Evolutionary conservation across 23 tunicate genomes (phyloP).

Genomic region (Trididemnum miniatum): DNA sequence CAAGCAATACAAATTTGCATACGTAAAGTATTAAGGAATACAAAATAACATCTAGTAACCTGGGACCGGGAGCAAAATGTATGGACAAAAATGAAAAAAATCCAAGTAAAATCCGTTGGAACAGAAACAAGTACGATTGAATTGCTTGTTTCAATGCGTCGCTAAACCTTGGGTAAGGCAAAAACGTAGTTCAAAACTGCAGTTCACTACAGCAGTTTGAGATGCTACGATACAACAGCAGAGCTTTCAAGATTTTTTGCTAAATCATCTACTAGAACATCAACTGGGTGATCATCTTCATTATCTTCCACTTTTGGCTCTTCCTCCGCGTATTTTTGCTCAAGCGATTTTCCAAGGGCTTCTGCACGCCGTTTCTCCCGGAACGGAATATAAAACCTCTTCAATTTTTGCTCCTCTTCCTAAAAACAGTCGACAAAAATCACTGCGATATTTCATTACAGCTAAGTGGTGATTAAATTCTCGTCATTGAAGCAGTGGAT

Average conservation of each 20-base stretch:
- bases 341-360: not conserved
- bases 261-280: constrained; percentile 40
- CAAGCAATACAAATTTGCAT: not conserved
- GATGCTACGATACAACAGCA: constrained; percentile 17
- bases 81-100: not conserved
- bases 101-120: not conserved
- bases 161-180: not conserved
- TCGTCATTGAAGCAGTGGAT: no score
- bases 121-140: not conserved
- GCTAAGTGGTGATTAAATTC: no score
- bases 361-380: constrained; percentile 10
- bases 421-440: no score
- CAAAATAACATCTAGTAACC: not conserved
- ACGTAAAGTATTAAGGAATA: no score
- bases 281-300: not conserved
- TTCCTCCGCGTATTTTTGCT: not conserved
- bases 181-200: no score
- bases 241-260: constrained; percentile 20
- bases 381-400: constrained; percentile 32
- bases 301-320: not conserved
- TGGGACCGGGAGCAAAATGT: not conserved
- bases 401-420: constrained; percentile 33
- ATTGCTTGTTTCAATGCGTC: not conserved
- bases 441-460: no score
- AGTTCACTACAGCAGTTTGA: no score